phyloP scores from a whole-genome alignment of 1,140 invertebrate genomes.

The Drosophila trapezifrons region DNA sequence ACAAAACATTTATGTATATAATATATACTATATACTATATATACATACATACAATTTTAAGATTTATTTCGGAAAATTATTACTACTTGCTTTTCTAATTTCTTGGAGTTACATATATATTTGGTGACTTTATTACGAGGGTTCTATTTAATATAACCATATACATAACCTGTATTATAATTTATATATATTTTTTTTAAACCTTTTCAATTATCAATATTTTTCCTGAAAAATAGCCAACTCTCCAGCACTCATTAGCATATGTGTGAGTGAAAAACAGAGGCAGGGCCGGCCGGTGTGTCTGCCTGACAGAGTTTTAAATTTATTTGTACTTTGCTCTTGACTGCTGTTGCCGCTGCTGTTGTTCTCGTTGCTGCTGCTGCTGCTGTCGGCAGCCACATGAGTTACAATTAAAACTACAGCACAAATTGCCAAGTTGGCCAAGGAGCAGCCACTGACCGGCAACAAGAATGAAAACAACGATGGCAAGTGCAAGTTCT shows the following conservation, averaged over 20 bases:
- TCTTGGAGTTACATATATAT: too few relatives aligned
- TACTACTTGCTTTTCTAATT: too few relatives aligned
- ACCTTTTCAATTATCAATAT: too few relatives aligned
- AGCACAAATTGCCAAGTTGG: slow-evolving; percentile 63
- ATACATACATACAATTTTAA: too few relatives aligned
- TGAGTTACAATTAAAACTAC: slow-evolving; percentile 77
- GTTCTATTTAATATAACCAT: too few relatives aligned
- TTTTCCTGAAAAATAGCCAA: slow-evolving; percentile 4
- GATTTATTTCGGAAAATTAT: too few relatives aligned
- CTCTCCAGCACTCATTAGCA: slow-evolving; percentile 20
- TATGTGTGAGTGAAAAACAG: slow-evolving; percentile 3
- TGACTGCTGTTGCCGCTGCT: slow-evolving; percentile 41
- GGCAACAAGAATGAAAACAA: slow-evolving; percentile 18
- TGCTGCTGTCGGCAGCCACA: slow-evolving; percentile 58
- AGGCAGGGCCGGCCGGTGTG: slow-evolving; percentile 5
- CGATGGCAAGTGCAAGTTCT: slow-evolving; percentile 33
- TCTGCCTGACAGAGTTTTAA: slow-evolving; percentile 59
- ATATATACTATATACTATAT: too few relatives aligned
- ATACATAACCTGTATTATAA: too few relatives aligned
- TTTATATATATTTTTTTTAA: too few relatives aligned
- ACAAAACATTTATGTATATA: too few relatives aligned
- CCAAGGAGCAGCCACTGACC: slow-evolving; percentile 39
- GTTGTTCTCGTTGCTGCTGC: slow-evolving; percentile 7
- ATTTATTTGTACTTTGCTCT: slow-evolving; percentile 66
- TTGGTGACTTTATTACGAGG: too few relatives aligned